Evolutionary conservation across 2,888 invertebrate genomes (phyloP).

Genomic region (Euplagia quadripunctaria): DNA sequence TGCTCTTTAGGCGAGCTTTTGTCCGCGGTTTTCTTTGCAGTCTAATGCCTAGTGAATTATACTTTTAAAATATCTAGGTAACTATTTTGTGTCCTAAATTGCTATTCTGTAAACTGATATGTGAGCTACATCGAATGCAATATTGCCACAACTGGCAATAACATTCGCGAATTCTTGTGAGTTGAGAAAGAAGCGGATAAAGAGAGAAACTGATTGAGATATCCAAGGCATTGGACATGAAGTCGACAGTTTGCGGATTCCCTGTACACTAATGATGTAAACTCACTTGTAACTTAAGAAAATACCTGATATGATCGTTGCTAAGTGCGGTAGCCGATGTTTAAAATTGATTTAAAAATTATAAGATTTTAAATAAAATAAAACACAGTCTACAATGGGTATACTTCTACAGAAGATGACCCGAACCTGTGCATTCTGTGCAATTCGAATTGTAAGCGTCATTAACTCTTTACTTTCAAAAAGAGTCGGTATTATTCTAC

Average conservation of each 20-base stretch:
- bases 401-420: neutral
- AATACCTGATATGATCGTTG: neutral
- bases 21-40: conserved; percentile 5
- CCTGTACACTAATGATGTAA: no score
- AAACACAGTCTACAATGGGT: no score
- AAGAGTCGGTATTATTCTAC: no score
- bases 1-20: conserved; percentile 1
- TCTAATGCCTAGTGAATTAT: neutral
- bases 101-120: no score
- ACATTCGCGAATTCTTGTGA: neutral
- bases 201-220: no score
- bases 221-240: no score
- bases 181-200: neutral
- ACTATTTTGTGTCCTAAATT: neutral
- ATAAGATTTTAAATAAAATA: neutral
- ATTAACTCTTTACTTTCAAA: no score
- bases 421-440: neutral
- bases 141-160: neutral
- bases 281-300: neutral
- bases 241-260: no score
- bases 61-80: neutral
- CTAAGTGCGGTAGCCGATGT: neutral
- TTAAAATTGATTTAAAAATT: neutral
- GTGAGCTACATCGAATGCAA: neutral
- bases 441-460: no score